Percentiles rank a stretch among this genome's conserved stretches.
Evolutionary conservation across 2,888 invertebrate species (phyloP).

Genomic region (Sphaeridia pumilis): DNA sequence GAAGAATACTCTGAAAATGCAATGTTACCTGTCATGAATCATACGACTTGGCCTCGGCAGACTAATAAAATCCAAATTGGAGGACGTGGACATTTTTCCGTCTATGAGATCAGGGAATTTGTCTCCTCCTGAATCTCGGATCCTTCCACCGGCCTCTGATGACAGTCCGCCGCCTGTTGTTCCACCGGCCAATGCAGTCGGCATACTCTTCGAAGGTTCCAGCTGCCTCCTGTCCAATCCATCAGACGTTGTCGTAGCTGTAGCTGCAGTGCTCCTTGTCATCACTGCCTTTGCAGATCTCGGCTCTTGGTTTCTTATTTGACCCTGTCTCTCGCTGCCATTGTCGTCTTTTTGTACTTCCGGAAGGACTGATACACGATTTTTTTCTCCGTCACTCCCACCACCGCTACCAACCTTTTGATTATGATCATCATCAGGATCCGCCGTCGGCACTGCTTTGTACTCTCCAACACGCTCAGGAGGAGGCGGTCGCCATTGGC

Average conservation of each 20-base stretch:
- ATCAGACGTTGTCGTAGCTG: not conserved
- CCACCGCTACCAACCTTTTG: too few relatives aligned
- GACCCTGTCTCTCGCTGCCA: not conserved
- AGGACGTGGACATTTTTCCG: conserved; percentile 27
- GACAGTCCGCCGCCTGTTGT: not conserved
- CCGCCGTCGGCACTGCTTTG: conserved; percentile 30
- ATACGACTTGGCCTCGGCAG: conserved; percentile 24
- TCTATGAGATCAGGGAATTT: conserved; percentile 29
- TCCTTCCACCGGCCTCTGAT: not conserved
- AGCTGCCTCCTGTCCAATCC: not conserved
- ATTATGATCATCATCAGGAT: conserved; percentile 24
- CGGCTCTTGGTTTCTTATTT: not conserved
- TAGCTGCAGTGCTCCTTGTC: not conserved
- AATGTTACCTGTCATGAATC: conserved; percentile 10
- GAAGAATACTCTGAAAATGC: not conserved
- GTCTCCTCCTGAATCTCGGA: conserved; percentile 5
- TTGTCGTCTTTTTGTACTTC: not conserved
- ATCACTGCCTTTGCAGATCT: too few relatives aligned
- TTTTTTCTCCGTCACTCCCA: not conserved
- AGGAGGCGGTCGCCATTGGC: not conserved
- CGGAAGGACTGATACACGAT: not conserved
- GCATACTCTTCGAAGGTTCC: not conserved
- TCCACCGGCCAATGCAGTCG: not conserved
- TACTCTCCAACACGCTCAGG: conserved; percentile 18
- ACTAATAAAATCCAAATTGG: conserved; percentile 23